phyloP scores from a whole-genome alignment of 2,797 vertebrate species.

The Sternarchorhynchus goeldii region DNA sequence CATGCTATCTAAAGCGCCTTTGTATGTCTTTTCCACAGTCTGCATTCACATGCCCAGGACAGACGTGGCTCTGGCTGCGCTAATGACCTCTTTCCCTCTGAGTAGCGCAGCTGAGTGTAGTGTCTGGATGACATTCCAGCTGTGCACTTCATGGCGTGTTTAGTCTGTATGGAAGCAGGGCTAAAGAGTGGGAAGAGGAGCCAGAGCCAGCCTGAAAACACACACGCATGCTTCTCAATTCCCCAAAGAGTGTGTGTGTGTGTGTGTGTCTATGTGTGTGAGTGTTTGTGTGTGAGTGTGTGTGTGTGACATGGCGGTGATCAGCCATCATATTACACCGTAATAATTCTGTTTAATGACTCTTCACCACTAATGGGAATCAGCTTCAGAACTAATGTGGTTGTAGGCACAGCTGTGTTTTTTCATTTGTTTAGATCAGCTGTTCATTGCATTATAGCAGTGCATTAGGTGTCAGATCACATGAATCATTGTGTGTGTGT shows the following conservation, averaged over 20 bases:
- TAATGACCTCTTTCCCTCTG: background rate
- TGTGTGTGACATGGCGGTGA: slow-evolving; percentile 38
- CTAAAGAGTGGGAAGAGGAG: background rate
- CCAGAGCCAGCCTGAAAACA: slow-evolving; percentile 7
- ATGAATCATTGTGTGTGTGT: slow-evolving; percentile 14
- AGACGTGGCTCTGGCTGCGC: slow-evolving; percentile 21
- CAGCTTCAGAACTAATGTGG: background rate
- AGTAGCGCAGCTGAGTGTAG: background rate
- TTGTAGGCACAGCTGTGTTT: background rate
- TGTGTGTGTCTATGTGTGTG: background rate
- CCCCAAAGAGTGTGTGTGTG: slow-evolving; percentile 7
- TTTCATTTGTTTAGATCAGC: slow-evolving; percentile 10
- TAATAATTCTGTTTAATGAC: slow-evolving; percentile 28
- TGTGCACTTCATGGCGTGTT: slow-evolving; percentile 22
- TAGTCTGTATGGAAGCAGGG: slow-evolving; percentile 27
- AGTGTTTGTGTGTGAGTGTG: background rate
- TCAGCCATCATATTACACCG: slow-evolving; percentile 38
- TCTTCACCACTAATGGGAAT: background rate
- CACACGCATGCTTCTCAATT: slow-evolving; percentile 32
- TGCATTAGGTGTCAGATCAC: background rate
- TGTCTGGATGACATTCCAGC: slow-evolving; percentile 25
- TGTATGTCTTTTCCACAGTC: background rate
- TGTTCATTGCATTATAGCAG: background rate
- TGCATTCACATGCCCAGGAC: slow-evolving; percentile 18
- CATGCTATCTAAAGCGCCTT: background rate